Conservation (phyloP, 2,113 vertebrate genomes). For the Pteronura brasiliensis region DNA sequence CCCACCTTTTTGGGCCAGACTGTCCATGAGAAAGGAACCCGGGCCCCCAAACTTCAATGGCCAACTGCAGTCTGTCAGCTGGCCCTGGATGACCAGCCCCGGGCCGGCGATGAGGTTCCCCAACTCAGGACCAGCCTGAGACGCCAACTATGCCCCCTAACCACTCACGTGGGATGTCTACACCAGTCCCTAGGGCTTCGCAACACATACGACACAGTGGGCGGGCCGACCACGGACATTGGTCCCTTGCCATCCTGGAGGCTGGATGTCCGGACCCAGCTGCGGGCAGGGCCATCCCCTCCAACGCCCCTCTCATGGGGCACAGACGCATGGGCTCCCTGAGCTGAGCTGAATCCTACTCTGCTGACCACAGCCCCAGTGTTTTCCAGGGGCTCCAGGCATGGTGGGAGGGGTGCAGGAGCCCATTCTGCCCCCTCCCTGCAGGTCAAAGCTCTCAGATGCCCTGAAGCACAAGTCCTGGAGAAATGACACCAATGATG, state of each 20-base stretch:
- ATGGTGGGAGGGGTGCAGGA: background rate
- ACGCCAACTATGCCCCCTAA: background rate
- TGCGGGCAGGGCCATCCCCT: background rate
- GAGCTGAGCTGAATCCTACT: background rate
- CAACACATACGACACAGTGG: background rate
- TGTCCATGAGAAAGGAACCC: background rate
- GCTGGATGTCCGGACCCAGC: background rate
- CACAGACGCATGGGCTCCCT: background rate
- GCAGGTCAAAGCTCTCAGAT: background rate
- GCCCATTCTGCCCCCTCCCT: background rate
- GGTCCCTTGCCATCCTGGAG: background rate
- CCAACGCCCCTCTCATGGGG: background rate
- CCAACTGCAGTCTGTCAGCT: background rate
- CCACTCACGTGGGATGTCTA: fast-evolving
- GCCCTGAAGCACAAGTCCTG: background rate
- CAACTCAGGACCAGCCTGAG: background rate
- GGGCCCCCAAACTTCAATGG: background rate
- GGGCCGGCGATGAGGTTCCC: background rate
- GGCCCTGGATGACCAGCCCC: background rate
- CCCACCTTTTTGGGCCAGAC: too few species aligned
- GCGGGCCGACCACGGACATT: fast-evolving
- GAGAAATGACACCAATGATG: background rate
- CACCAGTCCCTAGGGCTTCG: background rate
- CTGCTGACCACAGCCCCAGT: background rate
- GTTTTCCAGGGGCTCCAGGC: background rate